Conservation (phyloP, 1,140 invertebrate species). For the Bombyx mori region ASM3026992v2 NC_085108.1:3534001-3534500, state of each 20-base stretch:
- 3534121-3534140: slow-evolving; percentile 25
- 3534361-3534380: background rate
- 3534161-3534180: slow-evolving; percentile 34
- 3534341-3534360: background rate
- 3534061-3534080: too few species aligned
- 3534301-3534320: too few species aligned
- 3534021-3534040: too few species aligned
- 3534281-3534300: too few species aligned
- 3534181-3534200: slow-evolving; percentile 43
- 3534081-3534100: background rate
- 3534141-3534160: slow-evolving; percentile 41
- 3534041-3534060: too few species aligned
- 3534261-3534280: too few species aligned
- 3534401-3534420: too few species aligned
- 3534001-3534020: too few species aligned
- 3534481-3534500: slow-evolving; percentile 73
- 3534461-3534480: slow-evolving; percentile 66
- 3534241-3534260: too few species aligned
- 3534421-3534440: too few species aligned
- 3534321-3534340: background rate
- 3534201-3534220: too few species aligned
- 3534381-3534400: background rate
- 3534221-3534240: too few species aligned
- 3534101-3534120: background rate
- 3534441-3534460: slow-evolving; percentile 35